Base-by-base conservation (phyloP, 2,113 vertebrate genomes). In the Barbus barbus region DNA sequence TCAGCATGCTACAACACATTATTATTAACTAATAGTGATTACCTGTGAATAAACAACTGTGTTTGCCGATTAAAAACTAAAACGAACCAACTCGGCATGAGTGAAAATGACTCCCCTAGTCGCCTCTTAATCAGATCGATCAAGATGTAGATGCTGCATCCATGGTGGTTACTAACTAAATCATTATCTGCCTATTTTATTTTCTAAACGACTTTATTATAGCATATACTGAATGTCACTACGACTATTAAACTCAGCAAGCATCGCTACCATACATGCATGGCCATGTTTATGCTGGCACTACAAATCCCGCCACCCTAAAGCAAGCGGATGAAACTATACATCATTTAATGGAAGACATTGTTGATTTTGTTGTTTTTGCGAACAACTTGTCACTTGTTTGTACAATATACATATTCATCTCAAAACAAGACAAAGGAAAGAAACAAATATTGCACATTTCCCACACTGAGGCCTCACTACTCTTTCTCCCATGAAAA, bases 321-420 rank as follows among this genome's bases (percentile, higher is more conserved):
- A 96, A 91, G 82, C 91, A 96, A 96, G 96, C 96, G 96, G 95
- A 96, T 97, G 96, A 97, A 96, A 97, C 97, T 98, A 98, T 99
- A 98, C 97, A 96, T 97, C 95, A 99, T 95, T 98, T 96, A 98
- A 99, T 99, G 98, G 97, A 99, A 99, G 97, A 99, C 98, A 96
- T 98, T 98, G 97, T 97, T 99, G 97, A 99, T 99, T 98, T 98
- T 99, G 97, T 98, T 99, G 98, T 97, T 98, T 96, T 97, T 85
- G 83, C 95, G 96, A 98, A 99, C 97, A 99, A 98, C 97, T 98
- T 95, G 96, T 97, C 98, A 98, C 97, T 96, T 96, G 96, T 97
- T 99, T 96, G 96, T 97, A 96, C 96, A 97, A 98, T 97, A 96
- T 96, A 97, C 96, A 97, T 95, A 91, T 92, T 88, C 93, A 94